Base-by-base conservation (phyloP, 2,888 invertebrate species). In the Trypoxylon attenuatum region DNA sequence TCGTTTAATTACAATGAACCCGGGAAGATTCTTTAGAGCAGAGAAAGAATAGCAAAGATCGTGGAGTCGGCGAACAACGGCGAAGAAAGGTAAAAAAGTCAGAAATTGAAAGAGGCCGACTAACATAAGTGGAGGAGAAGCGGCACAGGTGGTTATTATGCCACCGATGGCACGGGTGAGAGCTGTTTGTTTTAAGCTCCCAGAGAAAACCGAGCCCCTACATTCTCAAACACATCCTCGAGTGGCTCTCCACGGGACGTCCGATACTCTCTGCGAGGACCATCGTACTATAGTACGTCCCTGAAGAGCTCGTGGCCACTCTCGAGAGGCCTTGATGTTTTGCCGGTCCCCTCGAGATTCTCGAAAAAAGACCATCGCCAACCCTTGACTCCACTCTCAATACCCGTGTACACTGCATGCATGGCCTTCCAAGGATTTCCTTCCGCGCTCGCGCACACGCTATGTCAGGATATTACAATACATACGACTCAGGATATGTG, bases 181-280 rank as follows among this genome's bases (percentile, higher is more conserved):
- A 70, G 70, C 65, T 70, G 73, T 77, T 80, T 76, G 78, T 72
- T 77, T 78, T 77, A 77, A 76, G 71, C 69, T 76, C 61, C 43
- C 53, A 67, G 77, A 79, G 77, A 77, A 78, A 77, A 77, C 69
- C 69, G 69, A 78, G 70, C 65, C 71, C 76, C 64, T 65, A 61
- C 73, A 47, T 72, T 70, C 76, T 80, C 81, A 76, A 79, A 79
- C 77, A 76, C 65, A 73, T 71, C 59, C 71, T 81, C 76, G 77
- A 82, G 83, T 77, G 75, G 70, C 79, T 80, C 83, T 82, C 80
- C 52, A 77, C 82, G 82, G 83, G 80, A 80, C 69, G 81, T 69
- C 76, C 79, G 71, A 78, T 79, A 67, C 76, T 75, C 67, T 77
- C 54, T 58, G 56, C 66, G 68, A 80, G 81, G 76, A 67, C 77